Percentiles rank a stretch among this genome's conserved stretches.
Evolutionary conservation across 2,888 invertebrate species (phyloP).

Genomic region (Papilio gigon): DNA sequence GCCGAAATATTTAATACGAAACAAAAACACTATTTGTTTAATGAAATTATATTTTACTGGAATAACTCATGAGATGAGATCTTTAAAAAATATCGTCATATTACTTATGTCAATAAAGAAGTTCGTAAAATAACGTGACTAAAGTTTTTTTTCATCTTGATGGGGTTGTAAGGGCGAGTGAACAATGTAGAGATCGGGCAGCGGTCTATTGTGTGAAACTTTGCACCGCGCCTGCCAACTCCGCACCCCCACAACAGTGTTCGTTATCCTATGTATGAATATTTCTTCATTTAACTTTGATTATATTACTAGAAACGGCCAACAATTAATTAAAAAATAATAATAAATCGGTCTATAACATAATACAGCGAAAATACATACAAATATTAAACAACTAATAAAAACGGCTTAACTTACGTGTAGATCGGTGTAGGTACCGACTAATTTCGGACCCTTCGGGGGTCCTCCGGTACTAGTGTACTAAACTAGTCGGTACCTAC

Average conservation of each 20-base stretch:
- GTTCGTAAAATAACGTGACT: conserved; percentile 4
- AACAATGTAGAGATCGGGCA: conserved; percentile 16
- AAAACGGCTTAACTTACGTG: too few relatives aligned
- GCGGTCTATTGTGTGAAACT: conserved; percentile 32
- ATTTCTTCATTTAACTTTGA: conserved; percentile 14
- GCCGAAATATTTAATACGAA: too few relatives aligned
- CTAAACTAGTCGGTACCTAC: too few relatives aligned
- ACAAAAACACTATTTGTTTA: too few relatives aligned
- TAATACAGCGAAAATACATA: too few relatives aligned
- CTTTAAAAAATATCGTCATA: background rate
- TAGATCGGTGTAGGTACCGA: too few relatives aligned
- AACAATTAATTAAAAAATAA: background rate
- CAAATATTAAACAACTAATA: too few relatives aligned
- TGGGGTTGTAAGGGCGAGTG: conserved; percentile 19
- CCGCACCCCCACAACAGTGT: conserved; percentile 17
- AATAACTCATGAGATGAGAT: too few relatives aligned
- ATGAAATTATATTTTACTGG: too few relatives aligned
- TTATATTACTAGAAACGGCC: background rate
- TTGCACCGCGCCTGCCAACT: conserved; percentile 25
- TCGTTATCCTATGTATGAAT: conserved; percentile 21
- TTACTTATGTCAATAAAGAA: background rate
- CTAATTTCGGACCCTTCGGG: too few relatives aligned
- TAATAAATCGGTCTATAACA: too few relatives aligned
- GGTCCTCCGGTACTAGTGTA: too few relatives aligned
- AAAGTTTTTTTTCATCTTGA: conserved; percentile 20